Evolutionary conservation across 1,140 invertebrate genomes (phyloP), one percentile per base, ranked within the genome.

Genomic region (Colletes latitarsis): DNA sequence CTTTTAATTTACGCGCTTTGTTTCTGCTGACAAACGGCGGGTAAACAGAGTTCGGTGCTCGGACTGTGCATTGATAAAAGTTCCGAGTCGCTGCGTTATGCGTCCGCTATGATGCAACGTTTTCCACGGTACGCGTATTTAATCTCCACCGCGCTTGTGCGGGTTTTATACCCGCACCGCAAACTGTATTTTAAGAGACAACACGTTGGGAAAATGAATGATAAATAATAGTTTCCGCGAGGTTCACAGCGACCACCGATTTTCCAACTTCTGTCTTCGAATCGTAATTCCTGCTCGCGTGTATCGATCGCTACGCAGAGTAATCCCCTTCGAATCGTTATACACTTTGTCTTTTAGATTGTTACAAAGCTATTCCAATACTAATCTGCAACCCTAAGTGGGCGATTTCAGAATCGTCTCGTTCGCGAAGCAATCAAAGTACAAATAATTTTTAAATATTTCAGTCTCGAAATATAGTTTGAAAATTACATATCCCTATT

Each of bases 1-100:
- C 70, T 79, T 79, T 73, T 55, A 73, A 79, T 73, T 79, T 57
- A 66, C 60, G 41, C 60, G 69, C 70, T 66, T 79, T 73, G 70
- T 73, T 55, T 41, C 12, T 19, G 10, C 19, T 72, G 69, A 63
- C 69, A 78, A 78, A 62, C 69, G 58, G 9, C 55, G 21, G 64
- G 43, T 60, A 77, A 77, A 70, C 76, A 63, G 43, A 43, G 43
- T 72, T 19, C 69, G n/a, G 62, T 21, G 63, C 60, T 53, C 30
- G 49, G 30, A 49, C 39, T 39, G 49, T 6, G 77, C 41, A 73
- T 79, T 66, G 77, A 73, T 73, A 73, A 79, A 78, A 78, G 76
- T 78, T 78, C n/a, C 19, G 43, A 19, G 17, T 3, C 21, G 17
- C 6, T 46, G 21, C 43, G n/a, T 53, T 62, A 17, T 10, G 41